Evolutionary conservation across 2,888 invertebrate species (phyloP), one percentile per base, ranked within the genome.

Genomic region (Silvanus unidentatus): DNA sequence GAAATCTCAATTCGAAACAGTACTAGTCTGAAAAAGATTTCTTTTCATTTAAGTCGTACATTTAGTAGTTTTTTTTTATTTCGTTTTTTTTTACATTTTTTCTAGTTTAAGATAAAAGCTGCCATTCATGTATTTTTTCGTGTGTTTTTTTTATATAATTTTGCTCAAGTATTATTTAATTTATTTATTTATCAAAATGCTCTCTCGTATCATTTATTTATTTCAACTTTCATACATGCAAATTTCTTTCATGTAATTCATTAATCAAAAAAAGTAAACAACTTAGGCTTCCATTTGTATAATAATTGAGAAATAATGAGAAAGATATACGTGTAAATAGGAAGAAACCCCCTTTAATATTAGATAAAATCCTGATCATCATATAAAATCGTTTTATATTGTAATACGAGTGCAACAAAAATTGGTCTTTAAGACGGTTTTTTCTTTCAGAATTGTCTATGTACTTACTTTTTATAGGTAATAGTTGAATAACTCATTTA

Each of bases 21-120:
- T 62, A 59, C 62, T 62, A 62, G 62, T 62, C 62, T 51, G 50
- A 52, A 50, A 51, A 47, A 46, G 42, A 47, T 52, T 50, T 55
- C 49, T 43, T 48, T 48, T 44, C 42, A 40, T 50, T 50, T 53
- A 45, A 48, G 47, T 46, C 37, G 53, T 42, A 49, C 50, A 49
- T 45, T 55, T 50, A 32, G 44, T 54, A 52, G 48, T 44, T 46
- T 47, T 53, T 42, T 40, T 42, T 37, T 9, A 11, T 40, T 39
- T 30, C 38, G 16, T 45, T 36, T 45, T 45, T 42, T 14, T 35
- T 41, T 22, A 2, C 36, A 44, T 30, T 43, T 40, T 40, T 37
- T 41, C 39, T 41, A 36, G 22, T 34, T 44, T 27, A 40, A 47
- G 42, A 45, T 13, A 40, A 16, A 40, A 43, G 60, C 59, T 60